Base-by-base conservation (phyloP, 2,888 invertebrate species). In the Lasioglossum villosulum region DNA sequence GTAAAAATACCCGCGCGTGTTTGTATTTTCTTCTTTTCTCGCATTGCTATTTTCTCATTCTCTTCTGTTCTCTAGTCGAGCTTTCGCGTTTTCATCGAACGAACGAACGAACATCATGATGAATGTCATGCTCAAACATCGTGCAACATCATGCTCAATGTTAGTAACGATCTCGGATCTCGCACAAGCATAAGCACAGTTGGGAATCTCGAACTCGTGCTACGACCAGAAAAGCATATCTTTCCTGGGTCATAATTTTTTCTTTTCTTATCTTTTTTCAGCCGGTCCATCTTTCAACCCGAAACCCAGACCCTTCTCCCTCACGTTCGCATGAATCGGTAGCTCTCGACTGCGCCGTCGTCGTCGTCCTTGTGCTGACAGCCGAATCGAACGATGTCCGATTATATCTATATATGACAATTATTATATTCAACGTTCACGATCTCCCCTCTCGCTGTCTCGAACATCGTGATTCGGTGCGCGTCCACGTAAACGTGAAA, bases 251-350 rank as follows among this genome's bases (percentile, higher is more conserved):
- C 90, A 92, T 93, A 93, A 94, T 92, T 89, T 90, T 92, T 93
- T 90, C 93, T 93, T 92, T 93, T 93, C 94, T 95, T 94, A 95
- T 96, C 96, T 95, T 95, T 94, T 96, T 96, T 95, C 96, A 96
- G 96, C 96, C 95, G 95, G 95, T 95, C 95, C 95, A 94, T 96
- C 96, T 95, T 96, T 96, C 95, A 96, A 96, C 95, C 95, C 96
- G 91, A 96, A 96, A 95, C 96, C 96, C 91, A 95, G 96, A 95
- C 96, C 96, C 83, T 96, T 96, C 94, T 96, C 96, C 95, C 95
- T 96, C 93, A 95, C 95, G 92, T 93, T 95, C 93, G 95, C 96
- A 94, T 96, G 95, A 95, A 93, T 92, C 91, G 93, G 93, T 93
- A 95, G 94, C 95, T 95, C 94, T 94, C 94, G 93, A 93, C 93